Percentiles rank a stretch among this genome's conserved stretches.
Evolutionary conservation across 37 sponge, comb jelly and placozoan genomes (phyloP).

Genomic region (Petrosia ficiformis): DNA sequence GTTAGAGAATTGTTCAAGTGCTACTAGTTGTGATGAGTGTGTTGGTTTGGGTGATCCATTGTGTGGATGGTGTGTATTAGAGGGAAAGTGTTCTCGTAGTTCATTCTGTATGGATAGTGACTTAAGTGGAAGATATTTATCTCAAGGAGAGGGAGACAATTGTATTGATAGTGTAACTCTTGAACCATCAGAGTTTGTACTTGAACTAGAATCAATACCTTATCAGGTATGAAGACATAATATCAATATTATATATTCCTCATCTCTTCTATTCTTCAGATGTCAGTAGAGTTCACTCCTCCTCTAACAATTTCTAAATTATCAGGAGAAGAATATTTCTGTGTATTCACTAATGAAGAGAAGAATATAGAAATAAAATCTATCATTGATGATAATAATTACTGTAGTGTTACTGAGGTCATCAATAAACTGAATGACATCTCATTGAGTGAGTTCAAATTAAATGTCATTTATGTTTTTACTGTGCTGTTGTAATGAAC

Average conservation of each 20-base stretch:
- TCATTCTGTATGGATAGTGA: constrained; percentile 60
- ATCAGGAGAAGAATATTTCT: constrained; percentile 13
- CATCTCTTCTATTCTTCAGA: neutral
- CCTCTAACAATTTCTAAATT: constrained; percentile 15
- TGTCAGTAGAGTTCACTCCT: constrained; percentile 6
- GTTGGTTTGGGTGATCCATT: constrained; percentile 47
- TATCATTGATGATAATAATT: constrained; percentile 2
- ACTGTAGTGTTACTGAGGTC: constrained; percentile 21
- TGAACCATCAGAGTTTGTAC: constrained; percentile 9
- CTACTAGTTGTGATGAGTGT: constrained; percentile 42
- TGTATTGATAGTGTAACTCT: constrained; percentile 13
- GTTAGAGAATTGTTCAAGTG: constrained; percentile 47
- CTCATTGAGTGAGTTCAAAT: neutral
- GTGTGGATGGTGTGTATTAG: constrained; percentile 91
- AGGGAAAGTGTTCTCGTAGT: constrained; percentile 80
- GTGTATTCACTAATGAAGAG: constrained; percentile 12
- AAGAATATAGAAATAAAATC: neutral
- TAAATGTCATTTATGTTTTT: no score
- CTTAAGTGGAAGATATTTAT: constrained; percentile 22
- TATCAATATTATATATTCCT: neutral
- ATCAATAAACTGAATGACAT: constrained; percentile 5
- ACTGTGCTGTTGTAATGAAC: neutral
- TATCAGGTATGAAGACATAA: neutral
- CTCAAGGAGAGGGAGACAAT: constrained; percentile 4
- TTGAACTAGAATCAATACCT: neutral